A percentile compares a stretch with the other conserved stretches of the same genome.
phyloP scores from a whole-genome alignment of 2,797 vertebrate genomes.

The Rousettus madagascariensis region DNA sequence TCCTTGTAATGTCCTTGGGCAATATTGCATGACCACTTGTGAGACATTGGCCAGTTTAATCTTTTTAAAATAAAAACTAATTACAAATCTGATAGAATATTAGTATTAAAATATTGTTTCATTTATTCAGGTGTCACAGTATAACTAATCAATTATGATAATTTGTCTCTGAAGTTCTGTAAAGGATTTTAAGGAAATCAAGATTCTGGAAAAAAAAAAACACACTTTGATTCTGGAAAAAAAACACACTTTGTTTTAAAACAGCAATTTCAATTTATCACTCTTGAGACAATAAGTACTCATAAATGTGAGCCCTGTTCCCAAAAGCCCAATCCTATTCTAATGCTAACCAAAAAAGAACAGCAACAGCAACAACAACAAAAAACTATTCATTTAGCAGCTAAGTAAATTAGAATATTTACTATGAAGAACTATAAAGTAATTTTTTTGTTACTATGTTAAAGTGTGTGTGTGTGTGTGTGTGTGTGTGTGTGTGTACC shows the following conservation, averaged over 20 bases:
- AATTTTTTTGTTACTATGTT: not conserved
- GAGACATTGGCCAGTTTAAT: not conserved
- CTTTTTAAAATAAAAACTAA: conserved; percentile 1
- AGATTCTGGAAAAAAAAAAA: not conserved
- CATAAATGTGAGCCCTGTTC: not conserved
- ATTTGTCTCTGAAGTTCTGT: not conserved
- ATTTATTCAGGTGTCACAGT: conserved; percentile 15
- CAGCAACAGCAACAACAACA: not conserved
- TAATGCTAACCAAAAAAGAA: not conserved
- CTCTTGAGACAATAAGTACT: not conserved
- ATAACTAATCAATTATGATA: not conserved
- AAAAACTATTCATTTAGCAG: not conserved
- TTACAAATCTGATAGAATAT: conserved; percentile 29
- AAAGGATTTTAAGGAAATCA: not conserved
- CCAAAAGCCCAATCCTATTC: not conserved
- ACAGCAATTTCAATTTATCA: not conserved
- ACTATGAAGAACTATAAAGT: not conserved
- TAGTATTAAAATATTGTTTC: not conserved
- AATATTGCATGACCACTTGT: not conserved
- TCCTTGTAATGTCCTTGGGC: not conserved
- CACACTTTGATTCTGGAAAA: not conserved
- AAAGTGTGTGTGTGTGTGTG: not conserved
- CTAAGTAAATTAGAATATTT: not conserved
- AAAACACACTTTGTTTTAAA: not conserved
- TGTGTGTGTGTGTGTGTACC: not conserved